Evolutionary conservation across 2,888 invertebrate genomes (phyloP).

Genomic region (Alcis repandata): DNA sequence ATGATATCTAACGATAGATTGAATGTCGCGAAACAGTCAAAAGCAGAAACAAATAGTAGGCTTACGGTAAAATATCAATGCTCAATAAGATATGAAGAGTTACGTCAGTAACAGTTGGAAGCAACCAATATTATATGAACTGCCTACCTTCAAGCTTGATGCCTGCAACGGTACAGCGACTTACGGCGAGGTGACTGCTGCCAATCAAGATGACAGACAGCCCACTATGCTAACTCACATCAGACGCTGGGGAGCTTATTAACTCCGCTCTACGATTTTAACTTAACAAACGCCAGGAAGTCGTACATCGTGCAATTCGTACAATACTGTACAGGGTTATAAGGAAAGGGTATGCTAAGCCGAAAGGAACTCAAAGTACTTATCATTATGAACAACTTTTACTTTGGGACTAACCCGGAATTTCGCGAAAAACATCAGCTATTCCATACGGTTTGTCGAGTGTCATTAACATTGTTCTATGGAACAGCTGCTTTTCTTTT

Average conservation of each 20-base stretch:
- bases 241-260: neutral
- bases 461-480: no score
- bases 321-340: no score
- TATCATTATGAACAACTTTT: no score
- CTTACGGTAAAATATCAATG: slow-evolving; percentile 18
- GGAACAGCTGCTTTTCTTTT: no score
- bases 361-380: no score
- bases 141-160: neutral
- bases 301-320: neutral
- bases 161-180: slow-evolving; percentile 27
- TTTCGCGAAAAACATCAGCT: no score
- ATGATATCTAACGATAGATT: neutral
- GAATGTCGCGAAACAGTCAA: neutral
- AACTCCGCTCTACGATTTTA: neutral
- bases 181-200: slow-evolving; percentile 21
- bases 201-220: slow-evolving; percentile 30
- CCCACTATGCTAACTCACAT: slow-evolving; percentile 26
- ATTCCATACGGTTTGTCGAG: no score
- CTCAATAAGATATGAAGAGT: slow-evolving; percentile 12
- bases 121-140: slow-evolving; percentile 11
- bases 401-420: no score
- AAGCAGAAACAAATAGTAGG: slow-evolving; percentile 2
- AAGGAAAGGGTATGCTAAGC: no score
- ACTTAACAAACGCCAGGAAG: neutral
- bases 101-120: slow-evolving; percentile 17